phyloP scores from a whole-genome alignment of 1,140 invertebrate species.

The Eupristina koningsbergeri region DNA sequence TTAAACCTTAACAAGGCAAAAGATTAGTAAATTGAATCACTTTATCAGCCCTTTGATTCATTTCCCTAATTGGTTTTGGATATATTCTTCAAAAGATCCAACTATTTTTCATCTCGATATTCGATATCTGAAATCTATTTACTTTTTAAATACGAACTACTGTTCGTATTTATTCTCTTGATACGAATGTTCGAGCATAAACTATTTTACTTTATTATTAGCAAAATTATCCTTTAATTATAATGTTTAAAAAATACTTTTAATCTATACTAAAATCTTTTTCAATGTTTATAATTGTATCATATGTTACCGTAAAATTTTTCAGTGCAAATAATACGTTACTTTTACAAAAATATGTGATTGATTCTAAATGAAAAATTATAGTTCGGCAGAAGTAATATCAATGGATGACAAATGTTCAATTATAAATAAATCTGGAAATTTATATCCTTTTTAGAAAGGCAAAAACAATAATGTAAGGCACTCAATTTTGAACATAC shows the following conservation, averaged over 20 bases:
- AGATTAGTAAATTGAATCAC: constrained; percentile 36
- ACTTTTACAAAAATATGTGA: neutral
- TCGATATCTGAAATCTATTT: neutral
- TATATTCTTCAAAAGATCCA: neutral
- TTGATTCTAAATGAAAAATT: neutral
- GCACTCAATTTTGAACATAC: neutral
- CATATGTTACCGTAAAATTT: neutral
- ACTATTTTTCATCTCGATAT: neutral
- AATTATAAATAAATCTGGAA: neutral
- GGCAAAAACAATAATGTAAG: neutral
- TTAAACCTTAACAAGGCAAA: constrained; percentile 41
- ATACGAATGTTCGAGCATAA: no score
- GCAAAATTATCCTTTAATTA: no score
- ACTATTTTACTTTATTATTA: neutral
- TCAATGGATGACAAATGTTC: neutral
- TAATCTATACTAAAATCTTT: no score
- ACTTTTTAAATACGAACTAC: neutral
- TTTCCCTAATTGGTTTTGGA: constrained; percentile 33
- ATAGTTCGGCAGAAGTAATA: neutral
- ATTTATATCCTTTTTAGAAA: neutral
- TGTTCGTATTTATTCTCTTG: no score
- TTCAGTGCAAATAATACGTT: neutral
- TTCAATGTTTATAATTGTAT: neutral
- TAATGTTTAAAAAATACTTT: no score
- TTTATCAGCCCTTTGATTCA: constrained; percentile 26